A percentile compares a stretch with the other conserved stretches of the same genome.
Evolutionary conservation across 2,113 vertebrate genomes (phyloP).

Genomic region (Pachypanchax playfairii): DNA sequence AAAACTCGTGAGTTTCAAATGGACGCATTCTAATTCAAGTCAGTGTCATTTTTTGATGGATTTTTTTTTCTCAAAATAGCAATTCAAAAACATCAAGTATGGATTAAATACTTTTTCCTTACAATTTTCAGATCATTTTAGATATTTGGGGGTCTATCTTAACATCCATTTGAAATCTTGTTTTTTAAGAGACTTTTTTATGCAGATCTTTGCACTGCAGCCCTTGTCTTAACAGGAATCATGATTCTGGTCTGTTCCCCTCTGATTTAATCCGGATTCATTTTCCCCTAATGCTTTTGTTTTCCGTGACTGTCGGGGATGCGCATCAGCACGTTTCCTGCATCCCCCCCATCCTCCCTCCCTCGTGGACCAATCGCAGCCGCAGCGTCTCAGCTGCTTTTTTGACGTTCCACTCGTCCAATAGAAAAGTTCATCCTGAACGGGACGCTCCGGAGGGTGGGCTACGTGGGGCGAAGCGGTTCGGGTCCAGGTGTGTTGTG

Average conservation of each 20-base stretch:
- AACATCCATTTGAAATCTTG: no score
- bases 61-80: no score
- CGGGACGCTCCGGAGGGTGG: constrained; percentile 54
- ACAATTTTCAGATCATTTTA: no score
- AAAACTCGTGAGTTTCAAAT: no score
- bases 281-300: not conserved
- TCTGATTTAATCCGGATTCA: not conserved
- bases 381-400: constrained; percentile 5
- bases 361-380: constrained; percentile 54
- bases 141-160: no score
- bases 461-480: constrained; percentile 60
- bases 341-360: constrained; percentile 29
- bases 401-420: constrained; percentile 54
- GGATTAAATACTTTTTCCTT: no score
- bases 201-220: no score
- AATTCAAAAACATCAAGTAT: no score
- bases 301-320: not conserved
- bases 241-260: not conserved
- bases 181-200: no score
- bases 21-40: no score
- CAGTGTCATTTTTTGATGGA: no score
- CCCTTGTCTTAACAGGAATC: not conserved
- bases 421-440: constrained; percentile 68
- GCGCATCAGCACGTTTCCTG: constrained; percentile 6
- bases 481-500: constrained; percentile 62